Conservation (phyloP, 2,113 vertebrate species). For the Silurus glanis region DNA sequence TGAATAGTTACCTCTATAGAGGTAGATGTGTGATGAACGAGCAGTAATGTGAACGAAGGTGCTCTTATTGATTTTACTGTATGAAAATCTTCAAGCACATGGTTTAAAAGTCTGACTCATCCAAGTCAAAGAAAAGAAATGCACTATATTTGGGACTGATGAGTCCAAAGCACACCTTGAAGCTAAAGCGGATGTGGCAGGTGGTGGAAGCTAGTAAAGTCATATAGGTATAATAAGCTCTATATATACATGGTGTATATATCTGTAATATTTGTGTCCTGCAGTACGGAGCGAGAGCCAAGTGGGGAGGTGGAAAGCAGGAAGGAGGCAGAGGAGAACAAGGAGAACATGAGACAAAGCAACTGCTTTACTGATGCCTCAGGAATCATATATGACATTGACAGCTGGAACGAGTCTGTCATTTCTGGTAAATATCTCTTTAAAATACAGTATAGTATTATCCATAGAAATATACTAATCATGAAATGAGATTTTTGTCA, state of each 20-base stretch:
- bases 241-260: background rate
- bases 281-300: constrained; percentile 79
- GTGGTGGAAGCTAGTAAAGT: background rate
- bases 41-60: background rate
- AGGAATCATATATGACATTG: constrained; percentile 78
- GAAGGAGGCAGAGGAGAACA: constrained; percentile 92
- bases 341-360: constrained; percentile 90
- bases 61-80: background rate
- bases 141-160: background rate
- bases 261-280: constrained; percentile 61
- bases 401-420: constrained; percentile 88
- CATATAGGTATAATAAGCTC: background rate
- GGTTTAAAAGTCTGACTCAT: background rate
- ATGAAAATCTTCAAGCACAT: background rate
- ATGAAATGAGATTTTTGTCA: background rate
- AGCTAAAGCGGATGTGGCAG: background rate
- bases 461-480: background rate
- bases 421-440: constrained; percentile 83
- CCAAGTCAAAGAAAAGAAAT: background rate
- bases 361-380: constrained; percentile 82
- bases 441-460: background rate
- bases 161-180: background rate
- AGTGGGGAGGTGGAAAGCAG: constrained; percentile 70
- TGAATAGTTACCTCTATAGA: background rate
- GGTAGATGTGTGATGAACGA: background rate